Conservation (phyloP, 2,113 vertebrate genomes). For the Antechinus stuartii region DNA sequence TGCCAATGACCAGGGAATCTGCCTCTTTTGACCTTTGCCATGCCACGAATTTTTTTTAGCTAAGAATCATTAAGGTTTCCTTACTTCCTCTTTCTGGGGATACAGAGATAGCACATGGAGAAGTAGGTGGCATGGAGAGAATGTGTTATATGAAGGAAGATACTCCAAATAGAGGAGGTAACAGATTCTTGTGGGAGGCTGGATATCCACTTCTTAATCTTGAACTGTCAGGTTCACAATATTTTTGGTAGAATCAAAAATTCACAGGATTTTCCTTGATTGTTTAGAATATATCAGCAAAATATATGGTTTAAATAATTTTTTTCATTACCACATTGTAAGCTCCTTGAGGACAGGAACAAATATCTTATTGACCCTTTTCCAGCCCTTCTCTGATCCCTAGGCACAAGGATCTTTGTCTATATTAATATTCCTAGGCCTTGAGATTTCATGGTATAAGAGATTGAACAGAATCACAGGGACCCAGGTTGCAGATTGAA, state of each 20-base stretch:
- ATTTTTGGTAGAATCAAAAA: background rate
- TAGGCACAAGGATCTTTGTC: background rate
- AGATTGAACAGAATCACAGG: background rate
- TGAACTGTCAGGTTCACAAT: background rate
- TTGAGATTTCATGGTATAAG: background rate
- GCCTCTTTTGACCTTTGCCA: background rate
- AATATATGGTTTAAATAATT: background rate
- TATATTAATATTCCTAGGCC: background rate
- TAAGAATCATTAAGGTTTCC: background rate
- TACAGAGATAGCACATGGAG: background rate
- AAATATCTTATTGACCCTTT: background rate
- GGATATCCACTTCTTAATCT: background rate
- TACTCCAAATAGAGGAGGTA: background rate
- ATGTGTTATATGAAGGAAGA: background rate
- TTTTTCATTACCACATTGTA: background rate
- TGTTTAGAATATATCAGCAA: slow-evolving; percentile 35
- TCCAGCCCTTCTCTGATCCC: background rate
- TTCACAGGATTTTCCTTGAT: background rate
- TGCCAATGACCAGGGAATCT: background rate
- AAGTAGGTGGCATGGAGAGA: background rate
- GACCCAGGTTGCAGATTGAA: background rate
- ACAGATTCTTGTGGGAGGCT: slow-evolving; percentile 13
- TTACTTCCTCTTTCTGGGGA: background rate
- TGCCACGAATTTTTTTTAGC: background rate
- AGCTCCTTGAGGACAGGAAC: background rate